Percentiles rank a stretch among this genome's conserved stretches.
These are phyloP conservation scores for Agrochola lychnidis DNA, from an alignment of 2,888 invertebrate species.

Conservation along the genomic window DNA sequence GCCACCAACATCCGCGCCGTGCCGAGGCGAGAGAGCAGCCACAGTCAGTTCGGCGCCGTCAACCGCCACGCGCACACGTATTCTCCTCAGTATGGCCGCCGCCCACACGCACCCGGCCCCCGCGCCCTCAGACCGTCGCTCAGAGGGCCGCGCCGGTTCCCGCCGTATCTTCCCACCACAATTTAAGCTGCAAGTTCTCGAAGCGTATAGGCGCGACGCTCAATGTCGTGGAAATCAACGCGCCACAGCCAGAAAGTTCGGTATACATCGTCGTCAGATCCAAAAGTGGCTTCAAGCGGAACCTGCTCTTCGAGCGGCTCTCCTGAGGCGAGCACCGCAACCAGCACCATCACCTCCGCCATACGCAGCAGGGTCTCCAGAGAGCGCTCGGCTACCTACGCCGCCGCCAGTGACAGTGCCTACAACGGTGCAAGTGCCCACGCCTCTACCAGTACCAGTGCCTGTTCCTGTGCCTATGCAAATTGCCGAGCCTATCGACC, in stretches of 20 bases:
- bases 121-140: constrained; percentile 87
- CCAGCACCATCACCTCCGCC: constrained; percentile 88
- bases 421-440: constrained; percentile 71
- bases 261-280: constrained; percentile 96
- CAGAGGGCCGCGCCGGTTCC: constrained; percentile 93
- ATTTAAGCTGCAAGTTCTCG: constrained; percentile 96
- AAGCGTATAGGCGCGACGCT: constrained; percentile 95
- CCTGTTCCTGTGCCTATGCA: constrained; percentile 76
- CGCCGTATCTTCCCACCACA: constrained; percentile 96
- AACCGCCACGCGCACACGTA: constrained; percentile 87
- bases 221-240: constrained; percentile 97
- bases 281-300: constrained; percentile 98
- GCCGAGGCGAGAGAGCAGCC: constrained; percentile 81
- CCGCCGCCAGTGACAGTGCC: constrained; percentile 79
- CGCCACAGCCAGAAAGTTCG: constrained; percentile 97
- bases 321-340: constrained; percentile 88
- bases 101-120: constrained; percentile 88
- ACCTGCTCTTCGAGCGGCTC: constrained; percentile 94
- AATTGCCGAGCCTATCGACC: constrained; percentile 81
- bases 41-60: constrained; percentile 90
- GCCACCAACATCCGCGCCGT: constrained; percentile 86
- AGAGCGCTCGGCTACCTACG: constrained; percentile 85
- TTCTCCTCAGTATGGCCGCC: constrained; percentile 82
- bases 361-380: constrained; percentile 84
- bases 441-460: constrained; percentile 71